Evolutionary conservation across 2,888 invertebrate genomes (phyloP).

Genomic region (Apamea epomidion): DNA sequence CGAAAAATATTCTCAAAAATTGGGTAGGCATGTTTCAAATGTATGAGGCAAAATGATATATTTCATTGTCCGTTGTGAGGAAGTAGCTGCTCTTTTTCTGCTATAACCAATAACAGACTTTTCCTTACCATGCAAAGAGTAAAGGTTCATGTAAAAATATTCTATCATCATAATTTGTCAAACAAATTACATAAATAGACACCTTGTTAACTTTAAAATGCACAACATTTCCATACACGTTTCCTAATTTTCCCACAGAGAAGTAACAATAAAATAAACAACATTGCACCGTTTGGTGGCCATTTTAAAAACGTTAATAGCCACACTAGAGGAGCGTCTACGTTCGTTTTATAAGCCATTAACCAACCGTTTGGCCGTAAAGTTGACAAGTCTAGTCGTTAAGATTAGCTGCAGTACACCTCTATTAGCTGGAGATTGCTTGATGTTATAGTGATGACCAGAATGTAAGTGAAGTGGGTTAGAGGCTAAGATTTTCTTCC

Average conservation of each 20-base stretch:
- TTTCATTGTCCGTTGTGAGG: too few species aligned
- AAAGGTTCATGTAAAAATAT: background rate
- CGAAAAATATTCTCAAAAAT: too few species aligned
- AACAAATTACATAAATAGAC: background rate
- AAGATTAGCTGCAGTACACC: conserved; percentile 74
- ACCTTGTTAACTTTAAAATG: background rate
- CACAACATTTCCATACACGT: background rate
- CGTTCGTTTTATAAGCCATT: conserved; percentile 76
- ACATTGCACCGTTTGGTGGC: conserved; percentile 66
- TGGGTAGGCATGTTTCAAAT: background rate
- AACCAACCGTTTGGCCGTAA: conserved; percentile 81
- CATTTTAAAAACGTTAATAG: conserved; percentile 79
- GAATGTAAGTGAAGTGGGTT: conserved; percentile 13
- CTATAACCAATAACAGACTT: background rate
- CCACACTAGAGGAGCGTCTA: conserved; percentile 60
- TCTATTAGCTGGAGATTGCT: conserved; percentile 51
- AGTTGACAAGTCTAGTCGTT: conserved; percentile 80
- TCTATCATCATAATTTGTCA: background rate
- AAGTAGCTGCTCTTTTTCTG: too few species aligned
- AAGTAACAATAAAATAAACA: conserved; percentile 45
- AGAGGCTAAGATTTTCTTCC: background rate
- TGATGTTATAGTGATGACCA: conserved; percentile 39
- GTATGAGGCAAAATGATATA: background rate
- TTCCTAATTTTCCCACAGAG: conserved; percentile 18
- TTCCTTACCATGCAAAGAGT: background rate